Evolutionary conservation across 2,888 invertebrate genomes (phyloP), one percentile per base, ranked within the genome.

Genomic region (Lasioglossum calceatum): DNA sequence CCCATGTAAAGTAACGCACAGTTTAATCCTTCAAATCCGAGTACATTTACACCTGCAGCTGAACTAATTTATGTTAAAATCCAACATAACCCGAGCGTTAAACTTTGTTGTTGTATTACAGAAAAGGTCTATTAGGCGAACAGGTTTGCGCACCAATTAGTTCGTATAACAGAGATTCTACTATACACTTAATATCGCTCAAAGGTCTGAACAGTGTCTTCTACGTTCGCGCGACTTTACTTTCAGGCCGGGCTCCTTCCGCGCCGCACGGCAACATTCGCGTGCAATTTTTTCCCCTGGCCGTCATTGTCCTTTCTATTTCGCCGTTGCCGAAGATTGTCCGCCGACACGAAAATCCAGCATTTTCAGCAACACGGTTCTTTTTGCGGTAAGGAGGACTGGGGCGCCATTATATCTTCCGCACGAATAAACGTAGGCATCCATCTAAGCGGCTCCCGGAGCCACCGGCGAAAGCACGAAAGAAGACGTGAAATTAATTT

Each of bases 401-500:
- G 81, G 47, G 32, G 78, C 64, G 39, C 79, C 78, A 84, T 85
- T 84, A 88, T 89, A 86, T 84, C 73, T 89, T 87, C 84, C 78
- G 73, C 89, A 36, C 78, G 75, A 91, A 87, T 87, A 87, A 88
- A 86, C 78, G 81, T 61, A 73, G 76, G 78, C 77, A 82, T 88
- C 82, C 82, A 79, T 83, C 81, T 85, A 82, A 79, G 79, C 77
- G 42, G 23, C 81, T 79, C 71, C 77, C 61, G 76, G 61, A 88
- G 77, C 72, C 72, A 54, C 36, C 32, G 70, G 72, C 58, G 70
- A 82, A 36, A 54, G 76, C 58, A 81, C 50, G 81, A 80, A 86
- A 81, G 81, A 81, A 74, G 87, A 86, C 75, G 82, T 61, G 85
- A 85, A 88, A 90, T 89, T 91, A 91, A 89, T 90, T 89, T 87